Base-by-base conservation (phyloP, 2,888 invertebrate species). In the Allophyes oxyacanthae region DNA sequence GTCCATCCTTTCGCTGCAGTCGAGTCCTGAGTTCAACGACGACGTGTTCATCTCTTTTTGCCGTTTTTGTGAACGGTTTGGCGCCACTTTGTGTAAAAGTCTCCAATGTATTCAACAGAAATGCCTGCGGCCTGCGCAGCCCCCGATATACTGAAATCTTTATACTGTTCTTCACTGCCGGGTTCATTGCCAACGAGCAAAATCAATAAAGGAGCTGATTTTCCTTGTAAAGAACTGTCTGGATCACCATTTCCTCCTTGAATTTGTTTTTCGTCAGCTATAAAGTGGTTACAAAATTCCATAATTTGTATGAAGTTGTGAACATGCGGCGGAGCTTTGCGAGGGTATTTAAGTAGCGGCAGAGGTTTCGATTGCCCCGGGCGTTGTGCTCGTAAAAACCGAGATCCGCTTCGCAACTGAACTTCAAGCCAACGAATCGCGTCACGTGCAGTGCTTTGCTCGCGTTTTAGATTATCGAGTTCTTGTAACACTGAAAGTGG, bases 351-450 rank as follows among this genome's bases (percentile, higher is more conserved):
- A 37, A 93, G 87, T 94, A 96, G 79, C 0, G 92, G 96, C 26
- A 98, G 90, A 1, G 97, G 94, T 44, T 96, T 94, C 25, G 96
- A 95, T 88, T 99, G 98, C 59, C 97, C 97, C 13, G 97, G 96
- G 15, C 98, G 96, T 89, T 99, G 99, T 0, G 98, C 97, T 71
- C 98, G 95, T 78, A 99, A 94, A 86, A 97, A 98, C 67, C 98
- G 95, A 76, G 98, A 98, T 9, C 99, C 99, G 65, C 96, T 96
- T 72, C 96, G 96, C 68, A 99, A 96, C 84, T 98, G 98, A 33
- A 95, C 94, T 89, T 99, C 99, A 66, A 99, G 92, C 98, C 98
- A 99, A 71, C 99, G 97, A 59, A 98, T 99, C 3, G 98, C 98
- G 84, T 98, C 98, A 48, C 99, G 95, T 0, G 98, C 98, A 65